Evolutionary conservation across 2,888 invertebrate species (phyloP).

Genomic region (Strigamia maritima): DNA sequence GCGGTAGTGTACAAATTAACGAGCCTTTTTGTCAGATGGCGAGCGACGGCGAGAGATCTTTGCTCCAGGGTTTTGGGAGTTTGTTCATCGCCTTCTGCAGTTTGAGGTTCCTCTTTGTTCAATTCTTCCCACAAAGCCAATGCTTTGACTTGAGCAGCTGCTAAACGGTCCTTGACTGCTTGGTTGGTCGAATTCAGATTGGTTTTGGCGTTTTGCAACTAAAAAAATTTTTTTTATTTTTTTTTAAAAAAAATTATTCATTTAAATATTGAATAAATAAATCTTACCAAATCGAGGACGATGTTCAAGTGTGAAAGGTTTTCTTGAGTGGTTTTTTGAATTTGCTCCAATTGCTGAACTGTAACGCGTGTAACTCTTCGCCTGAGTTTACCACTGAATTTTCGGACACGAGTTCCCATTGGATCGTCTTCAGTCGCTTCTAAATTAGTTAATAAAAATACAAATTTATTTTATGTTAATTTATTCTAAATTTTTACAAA

Average conservation of each 20-base stretch:
- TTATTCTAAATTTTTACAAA: not conserved
- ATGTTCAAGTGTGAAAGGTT: conserved; percentile 35
- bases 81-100: not conserved
- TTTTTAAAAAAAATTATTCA: too few relatives aligned
- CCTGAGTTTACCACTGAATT: conserved; percentile 35
- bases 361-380: not conserved
- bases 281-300: conserved; percentile 36
- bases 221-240: not conserved
- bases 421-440: not conserved
- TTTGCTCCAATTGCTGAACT: conserved; percentile 22
- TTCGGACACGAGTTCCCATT: not conserved
- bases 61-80: conserved; percentile 30
- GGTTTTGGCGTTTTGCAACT: conserved; percentile 19
- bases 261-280: not conserved
- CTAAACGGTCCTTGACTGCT: not conserved
- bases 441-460: not conserved
- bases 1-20: conserved; percentile 22
- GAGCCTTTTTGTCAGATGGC: conserved; percentile 18
- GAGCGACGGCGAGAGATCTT: conserved; percentile 17
- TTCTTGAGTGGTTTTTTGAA: conserved; percentile 37
- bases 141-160: conserved; percentile 21
- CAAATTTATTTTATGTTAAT: not conserved
- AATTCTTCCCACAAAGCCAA: conserved; percentile 39
- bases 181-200: conserved; percentile 29
- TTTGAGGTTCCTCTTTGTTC: conserved; percentile 32